phyloP scores from a whole-genome alignment of 2,888 invertebrate genomes.

The Cheilosia variabilis region DNA sequence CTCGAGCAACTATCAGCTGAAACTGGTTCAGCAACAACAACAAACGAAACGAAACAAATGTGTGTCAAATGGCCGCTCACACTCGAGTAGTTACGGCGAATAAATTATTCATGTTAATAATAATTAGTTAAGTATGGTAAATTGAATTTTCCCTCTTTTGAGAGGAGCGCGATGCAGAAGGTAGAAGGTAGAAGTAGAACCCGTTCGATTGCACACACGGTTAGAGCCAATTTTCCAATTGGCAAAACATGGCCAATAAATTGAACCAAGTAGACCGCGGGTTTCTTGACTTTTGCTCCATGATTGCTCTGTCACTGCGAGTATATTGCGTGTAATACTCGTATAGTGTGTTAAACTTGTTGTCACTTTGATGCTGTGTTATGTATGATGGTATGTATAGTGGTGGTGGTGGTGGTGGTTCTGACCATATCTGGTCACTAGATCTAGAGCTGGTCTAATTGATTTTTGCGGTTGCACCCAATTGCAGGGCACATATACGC shows the following conservation, averaged over 20 bases:
- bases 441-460: slow-evolving; percentile 66
- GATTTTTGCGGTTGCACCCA: slow-evolving; percentile 66
- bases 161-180: neutral
- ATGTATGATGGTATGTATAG: neutral
- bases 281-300: slow-evolving; percentile 45
- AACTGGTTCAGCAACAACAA: slow-evolving; percentile 32
- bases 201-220: slow-evolving; percentile 25
- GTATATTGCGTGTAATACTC: slow-evolving; percentile 2
- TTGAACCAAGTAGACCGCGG: slow-evolving; percentile 27
- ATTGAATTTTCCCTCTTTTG: slow-evolving; percentile 47
- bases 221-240: slow-evolving; percentile 60
- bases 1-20: neutral
- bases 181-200: neutral
- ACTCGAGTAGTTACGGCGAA: slow-evolving; percentile 19
- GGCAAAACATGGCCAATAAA: slow-evolving; percentile 61
- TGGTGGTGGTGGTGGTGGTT: slow-evolving; percentile 23
- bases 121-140: slow-evolving; percentile 68
- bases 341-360: slow-evolving; percentile 56
- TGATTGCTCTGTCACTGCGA: neutral
- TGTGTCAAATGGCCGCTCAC: slow-evolving; percentile 45
- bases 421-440: slow-evolving; percentile 47
- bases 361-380: slow-evolving; percentile 38
- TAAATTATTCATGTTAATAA: slow-evolving; percentile 64
- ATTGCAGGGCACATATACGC: slow-evolving; percentile 24
- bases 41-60: slow-evolving; percentile 26